These are phyloP conservation scores for Cephus cinctus DNA, from an alignment of 1,140 invertebrate genomes.

Conservation along the genomic window DNA sequence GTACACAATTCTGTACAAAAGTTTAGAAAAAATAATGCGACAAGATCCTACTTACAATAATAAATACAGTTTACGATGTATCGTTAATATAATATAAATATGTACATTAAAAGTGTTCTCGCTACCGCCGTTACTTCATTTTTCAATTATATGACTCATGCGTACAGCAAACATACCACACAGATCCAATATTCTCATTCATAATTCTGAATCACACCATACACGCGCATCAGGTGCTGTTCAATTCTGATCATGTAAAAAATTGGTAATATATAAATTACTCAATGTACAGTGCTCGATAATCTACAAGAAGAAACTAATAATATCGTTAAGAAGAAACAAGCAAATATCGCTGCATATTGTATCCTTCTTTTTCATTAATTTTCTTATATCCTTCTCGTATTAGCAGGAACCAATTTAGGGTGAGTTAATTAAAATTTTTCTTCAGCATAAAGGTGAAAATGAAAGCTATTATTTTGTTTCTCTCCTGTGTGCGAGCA, in stretches of 20 bases:
- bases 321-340: no score
- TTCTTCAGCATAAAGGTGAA: no score
- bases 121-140: neutral
- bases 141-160: neutral
- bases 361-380: no score
- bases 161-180: neutral
- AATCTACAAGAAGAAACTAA: no score
- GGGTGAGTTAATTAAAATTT: no score
- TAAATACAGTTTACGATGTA: constrained; percentile 17
- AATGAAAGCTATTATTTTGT: no score
- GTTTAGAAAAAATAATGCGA: constrained; percentile 35
- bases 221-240: constrained; percentile 14
- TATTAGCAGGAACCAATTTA: no score
- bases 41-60: constrained; percentile 23
- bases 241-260: constrained; percentile 31
- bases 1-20: constrained; percentile 42
- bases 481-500: no score
- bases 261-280: constrained; percentile 17
- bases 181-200: constrained; percentile 23
- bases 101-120: constrained; percentile 31
- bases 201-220: no score
- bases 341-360: no score
- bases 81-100: constrained; percentile 24
- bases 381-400: no score
- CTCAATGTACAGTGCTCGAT: no score